Evolutionary conservation across 2,888 invertebrate species (phyloP).

Genomic region (Eueremaeus valkanovi): DNA sequence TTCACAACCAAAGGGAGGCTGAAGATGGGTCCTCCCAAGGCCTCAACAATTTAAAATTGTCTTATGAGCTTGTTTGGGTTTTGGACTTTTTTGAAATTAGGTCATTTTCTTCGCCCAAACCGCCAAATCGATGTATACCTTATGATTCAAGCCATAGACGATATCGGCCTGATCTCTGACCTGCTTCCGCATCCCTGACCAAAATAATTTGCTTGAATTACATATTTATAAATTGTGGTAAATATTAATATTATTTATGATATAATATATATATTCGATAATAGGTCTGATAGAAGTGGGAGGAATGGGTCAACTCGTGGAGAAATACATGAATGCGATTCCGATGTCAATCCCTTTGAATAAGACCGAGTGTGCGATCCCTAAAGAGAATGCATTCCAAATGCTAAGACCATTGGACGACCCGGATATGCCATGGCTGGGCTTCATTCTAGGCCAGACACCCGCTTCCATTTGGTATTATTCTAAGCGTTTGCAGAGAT

Average conservation of each 20-base stretch:
- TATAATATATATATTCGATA: neutral
- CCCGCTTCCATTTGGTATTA: conserved; percentile 57
- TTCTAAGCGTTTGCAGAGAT: too few relatives aligned
- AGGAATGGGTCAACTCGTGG: conserved; percentile 52
- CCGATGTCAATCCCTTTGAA: conserved; percentile 49
- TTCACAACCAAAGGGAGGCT: too few relatives aligned
- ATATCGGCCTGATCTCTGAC: too few relatives aligned
- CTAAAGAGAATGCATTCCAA: conserved; percentile 53
- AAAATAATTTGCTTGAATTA: neutral
- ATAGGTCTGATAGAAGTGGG: conserved; percentile 54
- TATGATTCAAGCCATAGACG: too few relatives aligned
- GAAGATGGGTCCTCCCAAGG: too few relatives aligned
- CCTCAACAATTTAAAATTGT: too few relatives aligned
- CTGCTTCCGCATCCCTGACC: too few relatives aligned
- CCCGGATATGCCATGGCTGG: conserved; percentile 57
- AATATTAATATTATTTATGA: neutral
- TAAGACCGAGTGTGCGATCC: conserved; percentile 49
- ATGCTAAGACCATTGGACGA: conserved; percentile 54
- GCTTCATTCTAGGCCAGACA: conserved; percentile 56
- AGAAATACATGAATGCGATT: conserved; percentile 53
- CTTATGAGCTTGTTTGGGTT: too few relatives aligned
- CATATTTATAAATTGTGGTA: neutral
- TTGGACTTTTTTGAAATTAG: too few relatives aligned
- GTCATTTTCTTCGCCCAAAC: too few relatives aligned
- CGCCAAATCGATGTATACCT: too few relatives aligned